Conservation (phyloP, 1,140 invertebrate species). For the Lasaia peninsularis region DNA sequence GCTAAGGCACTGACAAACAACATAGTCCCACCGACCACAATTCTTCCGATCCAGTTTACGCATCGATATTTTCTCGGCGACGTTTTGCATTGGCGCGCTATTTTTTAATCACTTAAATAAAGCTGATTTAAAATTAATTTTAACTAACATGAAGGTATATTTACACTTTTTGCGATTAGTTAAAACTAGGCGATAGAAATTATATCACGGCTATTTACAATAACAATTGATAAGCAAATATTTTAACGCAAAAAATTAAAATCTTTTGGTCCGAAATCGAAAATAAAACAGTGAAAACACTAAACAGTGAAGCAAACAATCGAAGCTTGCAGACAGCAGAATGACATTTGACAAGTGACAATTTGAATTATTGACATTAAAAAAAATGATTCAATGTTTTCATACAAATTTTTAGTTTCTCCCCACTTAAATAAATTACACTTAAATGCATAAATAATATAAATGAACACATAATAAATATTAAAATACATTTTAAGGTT, state of each 20-base stretch:
- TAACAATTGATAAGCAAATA: slow-evolving; percentile 26
- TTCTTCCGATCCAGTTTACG: slow-evolving; percentile 46
- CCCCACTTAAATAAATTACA: not conserved
- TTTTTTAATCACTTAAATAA: slow-evolving; percentile 40
- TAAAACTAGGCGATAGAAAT: slow-evolving; percentile 20
- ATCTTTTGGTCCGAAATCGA: slow-evolving; percentile 37
- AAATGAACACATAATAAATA: too few relatives aligned
- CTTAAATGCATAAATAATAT: too few relatives aligned
- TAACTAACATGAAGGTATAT: slow-evolving; percentile 46
- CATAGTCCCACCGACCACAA: slow-evolving; percentile 64
- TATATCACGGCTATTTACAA: slow-evolving; percentile 28
- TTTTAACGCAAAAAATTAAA: slow-evolving; percentile 31
- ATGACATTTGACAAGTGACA: slow-evolving; percentile 42
- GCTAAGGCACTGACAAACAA: slow-evolving; percentile 72
- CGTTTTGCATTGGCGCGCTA: slow-evolving; percentile 59
- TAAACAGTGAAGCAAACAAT: slow-evolving; percentile 61
- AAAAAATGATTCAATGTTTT: not conserved
- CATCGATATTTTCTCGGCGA: slow-evolving; percentile 56
- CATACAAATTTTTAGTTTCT: not conserved
- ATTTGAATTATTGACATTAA: not conserved
- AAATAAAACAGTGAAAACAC: slow-evolving; percentile 56
- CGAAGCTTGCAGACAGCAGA: slow-evolving; percentile 59
- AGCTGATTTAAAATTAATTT: slow-evolving; percentile 34
- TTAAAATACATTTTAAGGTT: too few relatives aligned
- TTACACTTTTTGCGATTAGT: slow-evolving; percentile 29